Evolutionary conservation across 2,888 invertebrate genomes (phyloP), one percentile per base, ranked within the genome.

Genomic region (Aethes cnicana): DNA sequence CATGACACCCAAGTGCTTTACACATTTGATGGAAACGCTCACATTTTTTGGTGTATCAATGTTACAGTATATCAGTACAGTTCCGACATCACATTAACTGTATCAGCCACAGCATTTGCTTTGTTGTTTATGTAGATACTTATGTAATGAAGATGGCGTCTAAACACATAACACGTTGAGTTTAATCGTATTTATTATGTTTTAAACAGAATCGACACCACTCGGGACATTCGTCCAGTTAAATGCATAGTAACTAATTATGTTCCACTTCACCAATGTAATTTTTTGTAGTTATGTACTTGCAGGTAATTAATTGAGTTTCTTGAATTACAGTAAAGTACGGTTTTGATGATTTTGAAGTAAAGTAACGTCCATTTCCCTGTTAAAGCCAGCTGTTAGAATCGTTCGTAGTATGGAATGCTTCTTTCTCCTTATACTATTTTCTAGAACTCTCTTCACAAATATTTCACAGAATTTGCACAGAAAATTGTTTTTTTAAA

Each of bases 331-430:
- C 56, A 53, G 68, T 61, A 63, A 69, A 69, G 68, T 72, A 75
- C 72, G 73, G 69, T 72, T 69, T 68, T 60, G 57, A 66, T 73
- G 67, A 68, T 71, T 72, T 75, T 68, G 57, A 57, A 73, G 60
- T 64, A 69, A 74, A 76, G 55, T 68, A 69, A 84, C 88, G 89
- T 89, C 89, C 88, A 89, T 87, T 85, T 89, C 88, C 88, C 88
- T 89, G 88, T 89, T 89, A 89, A 89, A 87, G 72, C 77, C 86
- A 87, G 88, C 89, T 88, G 85, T 85, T 87, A 86, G 84, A 77
- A 72, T 69, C 71, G 79, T 81, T 77, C 76, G 85, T 89, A 87
- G 88, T 72, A 84, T 87, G 88, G 88, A 89, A 89, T 89, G 89
- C 89, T 89, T 89, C 77, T 85, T 81, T 84, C 84, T 88, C 80